Conservation (phyloP, 2,113 vertebrate species). For the Coptodon bakossiorum region DNA sequence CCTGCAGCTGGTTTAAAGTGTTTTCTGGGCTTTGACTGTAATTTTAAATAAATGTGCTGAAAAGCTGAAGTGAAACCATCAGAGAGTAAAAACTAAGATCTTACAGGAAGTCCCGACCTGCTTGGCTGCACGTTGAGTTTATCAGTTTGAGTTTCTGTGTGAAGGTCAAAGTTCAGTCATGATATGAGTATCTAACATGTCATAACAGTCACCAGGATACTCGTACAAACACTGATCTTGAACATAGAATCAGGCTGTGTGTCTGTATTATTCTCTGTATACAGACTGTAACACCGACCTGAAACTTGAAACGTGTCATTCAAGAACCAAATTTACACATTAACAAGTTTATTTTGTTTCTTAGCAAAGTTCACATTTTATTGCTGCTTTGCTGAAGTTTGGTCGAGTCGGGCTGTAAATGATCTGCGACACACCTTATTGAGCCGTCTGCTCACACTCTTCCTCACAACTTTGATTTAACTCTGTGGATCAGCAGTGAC, state of each 20-base stretch:
- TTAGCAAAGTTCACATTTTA: neutral
- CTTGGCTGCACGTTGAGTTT: neutral
- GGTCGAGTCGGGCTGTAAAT: accelerated
- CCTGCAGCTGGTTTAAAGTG: neutral
- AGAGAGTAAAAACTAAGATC: neutral
- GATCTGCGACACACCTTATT: accelerated
- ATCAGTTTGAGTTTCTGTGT: accelerated
- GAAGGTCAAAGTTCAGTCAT: neutral
- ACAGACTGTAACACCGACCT: accelerated
- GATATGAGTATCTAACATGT: accelerated
- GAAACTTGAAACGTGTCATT: accelerated
- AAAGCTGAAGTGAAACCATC: accelerated
- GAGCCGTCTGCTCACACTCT: accelerated
- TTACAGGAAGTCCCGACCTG: neutral
- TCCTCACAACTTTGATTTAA: neutral
- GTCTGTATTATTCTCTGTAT: accelerated
- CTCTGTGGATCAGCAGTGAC: neutral
- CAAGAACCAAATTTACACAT: accelerated
- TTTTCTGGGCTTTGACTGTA: accelerated
- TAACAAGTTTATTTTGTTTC: accelerated
- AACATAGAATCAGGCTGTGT: neutral
- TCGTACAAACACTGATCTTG: accelerated
- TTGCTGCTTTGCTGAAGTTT: neutral
- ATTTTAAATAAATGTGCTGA: neutral
- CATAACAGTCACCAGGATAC: neutral